Evolutionary conservation across 2,888 invertebrate species (phyloP).

Genomic region (Apamea epomidion): DNA sequence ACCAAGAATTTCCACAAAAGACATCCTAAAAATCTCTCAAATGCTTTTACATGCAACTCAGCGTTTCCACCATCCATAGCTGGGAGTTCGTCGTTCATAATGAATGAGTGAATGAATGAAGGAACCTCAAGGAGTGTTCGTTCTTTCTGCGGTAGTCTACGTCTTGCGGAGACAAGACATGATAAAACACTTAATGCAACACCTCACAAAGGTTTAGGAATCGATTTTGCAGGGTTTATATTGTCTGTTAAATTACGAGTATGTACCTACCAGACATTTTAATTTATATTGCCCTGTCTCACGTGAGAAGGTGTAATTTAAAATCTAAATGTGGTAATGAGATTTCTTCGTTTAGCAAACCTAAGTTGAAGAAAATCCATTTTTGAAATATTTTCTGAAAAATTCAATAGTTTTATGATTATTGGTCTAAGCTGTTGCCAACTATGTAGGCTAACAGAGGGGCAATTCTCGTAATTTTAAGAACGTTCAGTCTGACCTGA

Average conservation of each 20-base stretch:
- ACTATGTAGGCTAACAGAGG: background rate
- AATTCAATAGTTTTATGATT: background rate
- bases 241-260: conserved; percentile 3
- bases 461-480: no score
- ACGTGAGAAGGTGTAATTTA: background rate
- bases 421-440: background rate
- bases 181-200: conserved; percentile 63
- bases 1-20: conserved; percentile 33
- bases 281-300: conserved; percentile 1
- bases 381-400: background rate
- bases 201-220: conserved; percentile 40
- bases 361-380: no score
- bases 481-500: no score
- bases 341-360: background rate
- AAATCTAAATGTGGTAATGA: background rate
- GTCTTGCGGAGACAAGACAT: conserved; percentile 57
- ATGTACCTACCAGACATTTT: conserved; percentile 1
- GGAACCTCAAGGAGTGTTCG: conserved; percentile 50
- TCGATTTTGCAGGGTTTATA: conserved; percentile 30
- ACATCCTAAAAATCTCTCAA: conserved; percentile 41
- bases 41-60: conserved; percentile 53
- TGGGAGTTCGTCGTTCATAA: conserved; percentile 49
- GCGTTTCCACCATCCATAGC: conserved; percentile 49
- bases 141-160: conserved; percentile 57
- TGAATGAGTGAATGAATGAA: conserved; percentile 61